Evolutionary conservation across 2,888 invertebrate species (phyloP), one percentile per base, ranked within the genome.

Genomic region (Rhamnusium bicolor): DNA sequence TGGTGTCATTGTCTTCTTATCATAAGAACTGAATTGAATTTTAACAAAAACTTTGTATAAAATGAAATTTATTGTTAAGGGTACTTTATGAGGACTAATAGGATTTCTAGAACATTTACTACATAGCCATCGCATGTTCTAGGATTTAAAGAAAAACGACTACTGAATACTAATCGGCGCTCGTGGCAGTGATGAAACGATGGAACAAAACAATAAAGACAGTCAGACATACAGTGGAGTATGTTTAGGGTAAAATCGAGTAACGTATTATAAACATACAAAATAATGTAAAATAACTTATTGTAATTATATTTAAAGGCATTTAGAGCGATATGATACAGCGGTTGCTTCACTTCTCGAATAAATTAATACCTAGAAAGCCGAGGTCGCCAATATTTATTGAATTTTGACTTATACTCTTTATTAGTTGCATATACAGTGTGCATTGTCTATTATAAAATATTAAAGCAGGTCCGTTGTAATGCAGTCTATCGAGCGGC

Each of bases 141-240:
- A 65, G 65, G 65, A 65, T 65, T 65, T 53, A 65, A 32, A 65
- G 65, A 65, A 54, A 65, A 65, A 65, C 65, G 65, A 65, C 65
- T 32, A n/a, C 65, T 65, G 65, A 65, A 65, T 65, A 53, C 65
- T 65, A 65, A 65, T 65, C 53, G 53, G 53, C 18, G 24, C 12
- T 18, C 12, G 65, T 65, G 65, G 65, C 65, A 65, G 65, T 65
- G 65, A 65, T 54, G 54, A 65, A 65, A 27, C 29, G 53, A 29
- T 14, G 2, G 27, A 40, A 18, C 32, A 12, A 29, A 53, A 54
- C 32, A 53, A 32, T 19, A 62, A 53, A 19, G 46, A 21, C 21
- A 61, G n/a, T 19, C 40, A 5, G n/a, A n/a, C 21, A 10, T 2
- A 47, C 46, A 29, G 40, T 46, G 19, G 21, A n/a, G 61, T 19